phyloP scores from a whole-genome alignment of 2,888 invertebrate genomes.

The Drosophila longiperda region DNA sequence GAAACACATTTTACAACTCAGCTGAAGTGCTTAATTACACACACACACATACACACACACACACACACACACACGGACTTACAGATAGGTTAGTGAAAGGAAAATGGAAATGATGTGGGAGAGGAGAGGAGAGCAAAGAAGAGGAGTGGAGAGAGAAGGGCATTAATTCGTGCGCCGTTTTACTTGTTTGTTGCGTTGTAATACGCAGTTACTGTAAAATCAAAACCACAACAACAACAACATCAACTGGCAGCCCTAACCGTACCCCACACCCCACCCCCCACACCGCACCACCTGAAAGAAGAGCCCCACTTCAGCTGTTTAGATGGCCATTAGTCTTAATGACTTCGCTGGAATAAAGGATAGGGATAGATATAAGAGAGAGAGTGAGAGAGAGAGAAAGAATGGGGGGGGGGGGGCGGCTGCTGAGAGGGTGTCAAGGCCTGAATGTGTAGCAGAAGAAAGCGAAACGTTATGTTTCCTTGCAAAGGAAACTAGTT shows the following conservation, averaged over 20 bases:
- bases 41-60: slow-evolving; percentile 32
- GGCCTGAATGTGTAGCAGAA: slow-evolving; percentile 50
- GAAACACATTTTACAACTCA: slow-evolving; percentile 78
- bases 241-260: not conserved
- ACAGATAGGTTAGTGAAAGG: not conserved
- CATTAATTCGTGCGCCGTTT: slow-evolving; percentile 49
- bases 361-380: not conserved
- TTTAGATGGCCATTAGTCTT: slow-evolving; percentile 81
- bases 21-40: slow-evolving; percentile 76
- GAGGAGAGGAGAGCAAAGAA: slow-evolving; percentile 23
- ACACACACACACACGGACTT: not conserved
- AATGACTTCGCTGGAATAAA: slow-evolving; percentile 63
- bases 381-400: slow-evolving; percentile 3
- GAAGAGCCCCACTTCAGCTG: slow-evolving; percentile 17
- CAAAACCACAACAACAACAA: slow-evolving; percentile 67
- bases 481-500: slow-evolving; percentile 58
- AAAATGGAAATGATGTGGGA: not conserved
- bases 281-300: slow-evolving; percentile 15
- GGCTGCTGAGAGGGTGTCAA: slow-evolving; percentile 31
- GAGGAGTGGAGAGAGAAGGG: slow-evolving; percentile 28
- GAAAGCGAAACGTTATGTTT: slow-evolving; percentile 48
- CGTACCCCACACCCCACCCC: not conserved
- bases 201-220: slow-evolving; percentile 62
- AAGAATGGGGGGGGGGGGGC: too few species aligned
- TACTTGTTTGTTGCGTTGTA: slow-evolving; percentile 30